Percentiles rank a stretch among this genome's conserved stretches.
Evolutionary conservation across 2,797 vertebrate species (phyloP).

Genomic region (Bradypodion pumilum): DNA sequence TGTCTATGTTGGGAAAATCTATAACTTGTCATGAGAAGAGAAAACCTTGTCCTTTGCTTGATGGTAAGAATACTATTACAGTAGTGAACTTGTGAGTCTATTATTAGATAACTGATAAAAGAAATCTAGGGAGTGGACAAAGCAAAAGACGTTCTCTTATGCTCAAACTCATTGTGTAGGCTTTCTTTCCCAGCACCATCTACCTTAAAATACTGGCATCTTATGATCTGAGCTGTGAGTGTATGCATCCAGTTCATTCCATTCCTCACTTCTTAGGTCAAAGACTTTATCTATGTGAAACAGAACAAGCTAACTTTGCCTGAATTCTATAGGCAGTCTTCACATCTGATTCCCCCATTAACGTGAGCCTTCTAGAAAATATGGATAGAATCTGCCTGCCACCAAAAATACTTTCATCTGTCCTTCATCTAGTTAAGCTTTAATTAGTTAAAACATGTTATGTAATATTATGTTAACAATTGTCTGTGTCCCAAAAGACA

Average conservation of each 20-base stretch:
- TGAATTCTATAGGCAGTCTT: neutral
- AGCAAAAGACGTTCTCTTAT: no score
- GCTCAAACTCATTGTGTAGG: no score
- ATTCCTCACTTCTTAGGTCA: no score
- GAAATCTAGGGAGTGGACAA: no score
- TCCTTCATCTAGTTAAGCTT: neutral
- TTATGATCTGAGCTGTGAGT: no score
- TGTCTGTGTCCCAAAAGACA: neutral
- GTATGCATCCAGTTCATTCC: no score
- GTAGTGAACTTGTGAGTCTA: neutral
- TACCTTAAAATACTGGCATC: no score
- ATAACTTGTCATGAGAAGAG: conserved; percentile 5
- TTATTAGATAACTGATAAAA: neutral
- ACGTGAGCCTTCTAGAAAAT: neutral
- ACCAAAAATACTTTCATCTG: neutral
- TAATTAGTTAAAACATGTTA: neutral
- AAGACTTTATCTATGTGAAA: neutral
- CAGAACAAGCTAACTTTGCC: neutral
- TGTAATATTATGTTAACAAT: neutral
- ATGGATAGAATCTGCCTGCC: neutral
- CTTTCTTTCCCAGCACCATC: no score
- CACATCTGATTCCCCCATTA: neutral
- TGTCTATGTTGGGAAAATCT: neutral
- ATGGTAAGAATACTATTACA: neutral
- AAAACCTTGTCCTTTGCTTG: neutral